phyloP scores from a whole-genome alignment of 1,140 invertebrate species.

The Drosophila melanica region DNA sequence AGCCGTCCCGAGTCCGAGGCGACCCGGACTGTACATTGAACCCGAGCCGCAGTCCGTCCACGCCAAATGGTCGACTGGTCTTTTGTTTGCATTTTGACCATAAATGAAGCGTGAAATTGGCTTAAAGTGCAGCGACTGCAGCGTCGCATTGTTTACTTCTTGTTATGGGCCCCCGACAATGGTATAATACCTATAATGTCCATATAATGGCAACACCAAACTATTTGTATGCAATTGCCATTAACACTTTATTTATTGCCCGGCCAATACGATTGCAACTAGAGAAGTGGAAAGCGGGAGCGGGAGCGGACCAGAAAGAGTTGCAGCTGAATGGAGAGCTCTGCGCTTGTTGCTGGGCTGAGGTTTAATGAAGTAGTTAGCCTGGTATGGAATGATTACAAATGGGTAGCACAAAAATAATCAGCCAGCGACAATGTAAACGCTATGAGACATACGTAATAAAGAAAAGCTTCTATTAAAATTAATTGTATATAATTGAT shows the following conservation, averaged over 20 bases:
- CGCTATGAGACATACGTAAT: slow-evolving; percentile 2
- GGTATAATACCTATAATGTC: slow-evolving; percentile 59
- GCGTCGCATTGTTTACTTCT: slow-evolving; percentile 80
- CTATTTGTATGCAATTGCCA: slow-evolving; percentile 82
- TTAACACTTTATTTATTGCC: slow-evolving; percentile 83
- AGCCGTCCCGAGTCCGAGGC: slow-evolving; percentile 27
- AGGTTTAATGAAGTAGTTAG: slow-evolving; percentile 71
- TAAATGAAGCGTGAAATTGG: slow-evolving; percentile 84
- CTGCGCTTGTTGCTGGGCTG: slow-evolving; percentile 11
- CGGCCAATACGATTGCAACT: slow-evolving; percentile 27
- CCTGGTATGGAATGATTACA: slow-evolving; percentile 50
- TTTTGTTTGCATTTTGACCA: slow-evolving; percentile 78
- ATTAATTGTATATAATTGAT: too few species aligned
- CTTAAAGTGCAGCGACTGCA: slow-evolving; percentile 70
- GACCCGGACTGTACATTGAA: slow-evolving; percentile 70
- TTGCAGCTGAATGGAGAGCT: slow-evolving; percentile 1
- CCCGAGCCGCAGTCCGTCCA: slow-evolving; percentile 30
- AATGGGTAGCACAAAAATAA: slow-evolving; percentile 19
- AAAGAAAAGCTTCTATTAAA: neutral
- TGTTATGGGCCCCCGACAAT: slow-evolving; percentile 70
- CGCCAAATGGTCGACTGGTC: slow-evolving; percentile 66
- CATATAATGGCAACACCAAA: slow-evolving; percentile 80
- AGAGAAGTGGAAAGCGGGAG: neutral
- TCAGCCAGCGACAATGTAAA: slow-evolving; percentile 3
- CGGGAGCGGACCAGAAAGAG: slow-evolving; percentile 7